Base-by-base conservation (phyloP, 1,140 invertebrate species). In the Hylaeus volcanicus region DNA sequence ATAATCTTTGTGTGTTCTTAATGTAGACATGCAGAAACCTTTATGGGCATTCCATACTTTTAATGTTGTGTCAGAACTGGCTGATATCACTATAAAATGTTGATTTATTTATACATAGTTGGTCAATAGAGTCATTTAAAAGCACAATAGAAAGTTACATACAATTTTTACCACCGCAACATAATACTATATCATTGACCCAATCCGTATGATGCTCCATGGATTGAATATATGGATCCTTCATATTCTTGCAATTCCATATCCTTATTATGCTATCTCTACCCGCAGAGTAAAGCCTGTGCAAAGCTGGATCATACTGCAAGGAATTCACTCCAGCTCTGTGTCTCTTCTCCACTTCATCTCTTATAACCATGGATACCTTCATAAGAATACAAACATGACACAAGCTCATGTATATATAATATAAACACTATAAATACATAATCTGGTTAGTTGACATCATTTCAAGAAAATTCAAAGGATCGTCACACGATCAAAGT, bases 21-120 rank as follows among this genome's bases (percentile, higher is more conserved):
- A 93, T 3, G 98, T 99, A 0, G 98, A 99, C 98, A 99, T 98
- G 91, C 98, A 99, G 91, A 99, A 99, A n/a, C 98, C 99, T 95
- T 99, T 99, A 83, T 99, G 98, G 15, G 98, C 98, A 94, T 99
- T 99, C 99, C 99, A 99, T 71, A 99, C 98, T 95, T 99, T 99
- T 0, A 99, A 98, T 56, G 99, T 99, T 60, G 99, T 99, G 93
- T 99, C 99, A 85, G 98, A 99, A 90, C 98, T 99, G 3, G 99
- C 99, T 75, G 99, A 99, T 91, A 99, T 99, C 86, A 99, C 97
- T 98, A 92, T 74, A 95, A 94, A 92, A 85, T 76, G 86, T 6
- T 26, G 53, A 68, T 11, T 68, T 51, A 26, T 48, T 48, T 15
- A 1, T 26, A 41, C 11, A 68, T 45, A 68, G 5, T 37, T 43